Percentiles rank a stretch among this genome's conserved stretches.
Evolutionary conservation across 2,888 invertebrate genomes (phyloP).

Genomic region (Labia minor): DNA sequence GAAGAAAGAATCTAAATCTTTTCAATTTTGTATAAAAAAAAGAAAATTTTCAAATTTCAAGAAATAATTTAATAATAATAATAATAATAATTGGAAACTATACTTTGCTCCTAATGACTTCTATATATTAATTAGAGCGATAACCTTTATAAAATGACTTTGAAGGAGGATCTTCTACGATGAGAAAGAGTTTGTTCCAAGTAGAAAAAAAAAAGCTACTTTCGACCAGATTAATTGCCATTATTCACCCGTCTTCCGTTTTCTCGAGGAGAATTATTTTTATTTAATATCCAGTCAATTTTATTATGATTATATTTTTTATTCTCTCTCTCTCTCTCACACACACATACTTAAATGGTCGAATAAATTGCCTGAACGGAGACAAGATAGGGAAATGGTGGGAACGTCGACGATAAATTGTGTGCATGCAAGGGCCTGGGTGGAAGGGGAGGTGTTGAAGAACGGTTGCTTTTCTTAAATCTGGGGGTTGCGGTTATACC

Average conservation of each 20-base stretch:
- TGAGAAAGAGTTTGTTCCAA: background rate
- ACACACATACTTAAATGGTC: background rate
- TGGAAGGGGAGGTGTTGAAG: background rate
- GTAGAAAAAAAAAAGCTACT: background rate
- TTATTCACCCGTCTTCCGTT: slow-evolving; percentile 13
- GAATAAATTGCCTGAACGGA: slow-evolving; percentile 13
- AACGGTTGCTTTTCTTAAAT: slow-evolving; percentile 8
- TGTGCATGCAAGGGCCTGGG: background rate
- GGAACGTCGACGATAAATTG: slow-evolving; percentile 13
- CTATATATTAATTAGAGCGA: background rate
- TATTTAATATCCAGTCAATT: slow-evolving; percentile 4
- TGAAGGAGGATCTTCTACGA: background rate
- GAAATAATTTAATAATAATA: no score
- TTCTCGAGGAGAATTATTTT: slow-evolving; percentile 1
- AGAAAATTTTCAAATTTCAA: background rate
- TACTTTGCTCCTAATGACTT: background rate
- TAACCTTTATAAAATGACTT: background rate
- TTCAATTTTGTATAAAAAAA: slow-evolving; percentile 3
- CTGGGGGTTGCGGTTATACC: slow-evolving; percentile 5
- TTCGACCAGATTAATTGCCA: slow-evolving; percentile 5
- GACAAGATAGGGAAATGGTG: slow-evolving; percentile 13
- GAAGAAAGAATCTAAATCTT: no score
- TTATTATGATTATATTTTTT: background rate
- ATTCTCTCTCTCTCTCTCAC: background rate
- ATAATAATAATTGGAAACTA: no score